phyloP scores from a whole-genome alignment of 2,113 vertebrate genomes.

The Phyllopteryx taeniolatus region DNA sequence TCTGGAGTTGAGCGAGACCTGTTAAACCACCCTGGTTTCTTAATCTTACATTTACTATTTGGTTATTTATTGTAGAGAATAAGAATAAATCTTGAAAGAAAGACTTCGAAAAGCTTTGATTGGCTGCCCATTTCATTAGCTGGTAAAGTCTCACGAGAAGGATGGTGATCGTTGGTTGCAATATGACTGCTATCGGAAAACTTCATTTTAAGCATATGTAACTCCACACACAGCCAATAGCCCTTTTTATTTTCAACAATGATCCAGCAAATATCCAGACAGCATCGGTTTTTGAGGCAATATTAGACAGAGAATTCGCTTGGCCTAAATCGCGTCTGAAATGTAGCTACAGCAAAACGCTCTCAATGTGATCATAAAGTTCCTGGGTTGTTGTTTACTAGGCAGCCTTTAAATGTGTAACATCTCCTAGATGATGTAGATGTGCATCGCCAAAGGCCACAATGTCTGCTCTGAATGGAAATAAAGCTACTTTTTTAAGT shows the following conservation, averaged over 20 bases:
- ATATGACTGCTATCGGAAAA: neutral
- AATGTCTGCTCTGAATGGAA: constrained; percentile 10
- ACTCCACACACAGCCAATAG: neutral
- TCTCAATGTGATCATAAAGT: constrained; percentile 21
- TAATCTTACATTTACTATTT: neutral
- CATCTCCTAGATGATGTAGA: constrained; percentile 15
- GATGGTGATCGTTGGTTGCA: neutral
- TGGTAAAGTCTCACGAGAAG: neutral
- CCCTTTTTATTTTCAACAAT: neutral
- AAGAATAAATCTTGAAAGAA: neutral
- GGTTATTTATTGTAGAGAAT: neutral
- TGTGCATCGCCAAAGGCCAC: constrained; percentile 7
- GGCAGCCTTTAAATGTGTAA: constrained; percentile 5
- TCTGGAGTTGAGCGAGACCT: neutral
- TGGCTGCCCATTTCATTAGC: too few relatives aligned
- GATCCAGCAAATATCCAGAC: constrained; percentile 7
- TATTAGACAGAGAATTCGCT: neutral
- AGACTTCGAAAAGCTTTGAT: neutral
- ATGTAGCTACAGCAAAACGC: constrained; percentile 7
- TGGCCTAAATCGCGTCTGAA: constrained; percentile 5
- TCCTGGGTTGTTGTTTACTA: constrained; percentile 23
- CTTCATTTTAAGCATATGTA: neutral
- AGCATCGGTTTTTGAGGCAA: constrained; percentile 1
- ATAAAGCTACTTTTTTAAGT: constrained; percentile 3
- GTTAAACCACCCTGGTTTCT: neutral